These are phyloP conservation scores for Gorsachius goisagi DNA, from an alignment of 2,113 vertebrate species.

Conservation along the genomic window DNA sequence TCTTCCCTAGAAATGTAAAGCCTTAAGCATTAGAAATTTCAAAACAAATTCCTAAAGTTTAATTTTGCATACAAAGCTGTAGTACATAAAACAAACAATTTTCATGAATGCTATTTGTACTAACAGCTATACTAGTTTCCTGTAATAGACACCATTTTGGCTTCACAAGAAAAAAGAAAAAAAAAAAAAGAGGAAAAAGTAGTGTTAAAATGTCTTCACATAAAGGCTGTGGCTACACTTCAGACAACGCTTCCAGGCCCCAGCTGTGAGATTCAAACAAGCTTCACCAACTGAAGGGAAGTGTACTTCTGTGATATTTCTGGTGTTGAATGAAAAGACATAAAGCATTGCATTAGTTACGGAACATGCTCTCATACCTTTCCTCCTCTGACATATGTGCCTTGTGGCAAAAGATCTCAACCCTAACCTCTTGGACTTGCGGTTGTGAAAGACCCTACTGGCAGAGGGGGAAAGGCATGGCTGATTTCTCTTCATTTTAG, in stretches of 20 bases:
- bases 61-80: background rate
- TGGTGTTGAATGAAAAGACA: background rate
- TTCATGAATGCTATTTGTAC: background rate
- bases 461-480: background rate
- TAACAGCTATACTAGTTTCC: background rate
- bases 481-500: background rate
- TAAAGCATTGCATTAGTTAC: background rate
- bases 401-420: background rate
- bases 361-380: background rate
- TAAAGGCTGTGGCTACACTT: background rate
- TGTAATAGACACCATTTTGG: background rate
- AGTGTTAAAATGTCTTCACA: background rate
- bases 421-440: background rate
- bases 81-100: background rate
- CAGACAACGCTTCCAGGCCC: background rate
- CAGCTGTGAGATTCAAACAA: background rate
- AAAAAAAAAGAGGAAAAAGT: background rate
- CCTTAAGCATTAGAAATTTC: background rate
- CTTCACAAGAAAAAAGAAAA: background rate
- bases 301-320: background rate
- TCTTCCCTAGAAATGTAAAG: background rate
- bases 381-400: background rate
- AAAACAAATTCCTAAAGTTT: background rate
- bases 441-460: background rate
- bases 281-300: background rate